Percentiles rank a stretch among this genome's conserved stretches.
These are phyloP conservation scores for Adelphocoris suturalis DNA, from an alignment of 2,888 invertebrate species.

Conservation along the genomic window DNA sequence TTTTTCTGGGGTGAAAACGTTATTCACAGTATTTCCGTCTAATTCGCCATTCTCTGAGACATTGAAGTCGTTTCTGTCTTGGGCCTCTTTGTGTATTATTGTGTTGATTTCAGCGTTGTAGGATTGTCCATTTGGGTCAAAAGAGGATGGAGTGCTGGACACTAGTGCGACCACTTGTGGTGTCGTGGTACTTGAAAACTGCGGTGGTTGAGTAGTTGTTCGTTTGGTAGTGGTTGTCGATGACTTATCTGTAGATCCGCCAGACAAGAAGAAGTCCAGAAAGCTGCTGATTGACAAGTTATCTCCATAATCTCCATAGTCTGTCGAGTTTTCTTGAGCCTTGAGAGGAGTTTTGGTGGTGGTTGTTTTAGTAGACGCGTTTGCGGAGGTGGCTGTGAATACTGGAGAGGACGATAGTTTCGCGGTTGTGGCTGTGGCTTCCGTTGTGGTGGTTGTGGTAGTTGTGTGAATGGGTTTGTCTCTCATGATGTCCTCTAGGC, in stretches of 20 bases:
- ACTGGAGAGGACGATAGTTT: not conserved
- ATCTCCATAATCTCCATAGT: slow-evolving; percentile 77
- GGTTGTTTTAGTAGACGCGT: slow-evolving; percentile 39
- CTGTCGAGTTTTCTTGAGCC: slow-evolving; percentile 42
- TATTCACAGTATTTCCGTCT: not conserved
- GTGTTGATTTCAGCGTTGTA: slow-evolving; percentile 40
- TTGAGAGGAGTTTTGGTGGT: slow-evolving; percentile 16
- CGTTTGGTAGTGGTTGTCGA: slow-evolving; percentile 19
- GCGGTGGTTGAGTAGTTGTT: not conserved
- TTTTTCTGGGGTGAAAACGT: slow-evolving; percentile 41
- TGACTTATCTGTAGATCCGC: slow-evolving; percentile 75
- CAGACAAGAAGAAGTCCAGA: slow-evolving; percentile 82
- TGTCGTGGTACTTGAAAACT: not conserved
- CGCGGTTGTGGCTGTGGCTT: slow-evolving; percentile 20
- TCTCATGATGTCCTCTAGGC: slow-evolving; percentile 74
- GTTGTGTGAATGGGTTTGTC: slow-evolving; percentile 73
- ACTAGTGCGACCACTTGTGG: not conserved
- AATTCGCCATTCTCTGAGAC: not conserved
- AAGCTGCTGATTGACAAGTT: slow-evolving; percentile 83
- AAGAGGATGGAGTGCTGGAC: not conserved
- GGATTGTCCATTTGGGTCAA: not conserved
- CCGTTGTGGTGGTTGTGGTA: slow-evolving; percentile 70
- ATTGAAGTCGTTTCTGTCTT: slow-evolving; percentile 52
- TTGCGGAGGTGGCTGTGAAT: not conserved
- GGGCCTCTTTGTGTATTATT: slow-evolving; percentile 57